Conservation (phyloP, 2,888 invertebrate genomes). For the Merodon equestris region DNA sequence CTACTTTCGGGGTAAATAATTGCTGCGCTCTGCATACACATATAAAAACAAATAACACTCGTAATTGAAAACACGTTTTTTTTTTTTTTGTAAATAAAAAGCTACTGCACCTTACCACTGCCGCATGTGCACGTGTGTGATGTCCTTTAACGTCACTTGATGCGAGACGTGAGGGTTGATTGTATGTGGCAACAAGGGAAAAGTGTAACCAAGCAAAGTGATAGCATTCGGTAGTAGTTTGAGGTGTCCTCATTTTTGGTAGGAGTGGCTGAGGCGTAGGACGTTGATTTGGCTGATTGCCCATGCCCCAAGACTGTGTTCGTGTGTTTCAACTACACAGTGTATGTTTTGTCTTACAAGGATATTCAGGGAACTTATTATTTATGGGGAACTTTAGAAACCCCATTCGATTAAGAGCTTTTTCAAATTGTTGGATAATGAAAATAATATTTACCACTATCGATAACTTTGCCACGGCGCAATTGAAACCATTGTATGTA, state of each 20-base stretch:
- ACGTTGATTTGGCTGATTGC: constrained; percentile 43
- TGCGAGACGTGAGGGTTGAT: too few species aligned
- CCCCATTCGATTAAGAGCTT: too few species aligned
- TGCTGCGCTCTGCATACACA: constrained; percentile 21
- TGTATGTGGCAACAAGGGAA: not conserved
- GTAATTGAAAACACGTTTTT: constrained; percentile 27
- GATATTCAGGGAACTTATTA: constrained; percentile 27
- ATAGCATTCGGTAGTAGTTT: not conserved
- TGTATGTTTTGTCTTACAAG: constrained; percentile 8
- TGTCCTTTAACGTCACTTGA: too few species aligned
- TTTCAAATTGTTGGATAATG: too few species aligned
- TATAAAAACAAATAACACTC: constrained; percentile 20
- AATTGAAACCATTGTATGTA: too few species aligned
- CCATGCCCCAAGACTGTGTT: constrained; percentile 18
- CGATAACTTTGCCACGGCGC: too few species aligned
- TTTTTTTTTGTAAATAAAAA: not conserved
- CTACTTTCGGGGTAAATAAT: constrained; percentile 41
- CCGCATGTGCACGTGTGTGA: not conserved
- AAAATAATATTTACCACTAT: too few species aligned
- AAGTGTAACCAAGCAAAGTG: constrained; percentile 3
- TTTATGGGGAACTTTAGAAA: too few species aligned
- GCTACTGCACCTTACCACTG: constrained; percentile 1
- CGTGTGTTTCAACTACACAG: too few species aligned
- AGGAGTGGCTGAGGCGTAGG: not conserved
- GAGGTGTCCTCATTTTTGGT: constrained; percentile 13